These are phyloP conservation scores for Atta texana DNA, from an alignment of 1,140 invertebrate genomes.

Conservation along the genomic window DNA sequence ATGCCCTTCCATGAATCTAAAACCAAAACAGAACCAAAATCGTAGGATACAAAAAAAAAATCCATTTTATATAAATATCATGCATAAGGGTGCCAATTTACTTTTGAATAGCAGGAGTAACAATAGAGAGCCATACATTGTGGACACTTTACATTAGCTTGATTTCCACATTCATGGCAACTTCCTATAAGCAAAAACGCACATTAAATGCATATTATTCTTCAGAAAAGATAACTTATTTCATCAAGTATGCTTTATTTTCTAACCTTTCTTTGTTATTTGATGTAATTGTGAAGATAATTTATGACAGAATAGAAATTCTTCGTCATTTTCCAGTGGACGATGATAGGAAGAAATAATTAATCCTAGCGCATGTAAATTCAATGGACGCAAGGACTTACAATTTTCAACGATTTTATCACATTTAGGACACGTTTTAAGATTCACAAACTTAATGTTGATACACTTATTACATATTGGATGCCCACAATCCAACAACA, in stretches of 20 bases:
- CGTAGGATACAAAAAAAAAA: neutral
- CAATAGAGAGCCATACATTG: constrained; percentile 79
- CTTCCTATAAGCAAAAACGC: constrained; percentile 69
- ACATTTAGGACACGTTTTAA: constrained; percentile 66
- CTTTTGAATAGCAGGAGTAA: constrained; percentile 78
- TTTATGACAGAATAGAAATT: constrained; percentile 72
- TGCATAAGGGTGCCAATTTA: constrained; percentile 55
- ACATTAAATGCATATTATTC: constrained; percentile 32
- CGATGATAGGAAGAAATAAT: constrained; percentile 53
- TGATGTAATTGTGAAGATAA: constrained; percentile 51
- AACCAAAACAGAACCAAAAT: constrained; percentile 16
- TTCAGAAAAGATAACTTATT: constrained; percentile 12
- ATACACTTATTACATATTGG: constrained; percentile 80
- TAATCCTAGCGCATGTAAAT: constrained; percentile 61
- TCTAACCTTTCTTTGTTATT: constrained; percentile 68
- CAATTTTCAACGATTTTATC: neutral
- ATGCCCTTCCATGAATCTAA: constrained; percentile 76
- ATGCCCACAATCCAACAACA: constrained; percentile 84
- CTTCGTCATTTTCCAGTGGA: constrained; percentile 59
- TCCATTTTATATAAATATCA: neutral
- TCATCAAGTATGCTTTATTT: neutral
- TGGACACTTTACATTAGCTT: constrained; percentile 70
- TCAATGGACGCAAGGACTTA: constrained; percentile 2
- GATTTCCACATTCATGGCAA: constrained; percentile 79
- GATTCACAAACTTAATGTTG: neutral